These are phyloP conservation scores for Callinectes sapidus DNA, from an alignment of 2,888 invertebrate genomes.

Conservation along the genomic window DNA sequence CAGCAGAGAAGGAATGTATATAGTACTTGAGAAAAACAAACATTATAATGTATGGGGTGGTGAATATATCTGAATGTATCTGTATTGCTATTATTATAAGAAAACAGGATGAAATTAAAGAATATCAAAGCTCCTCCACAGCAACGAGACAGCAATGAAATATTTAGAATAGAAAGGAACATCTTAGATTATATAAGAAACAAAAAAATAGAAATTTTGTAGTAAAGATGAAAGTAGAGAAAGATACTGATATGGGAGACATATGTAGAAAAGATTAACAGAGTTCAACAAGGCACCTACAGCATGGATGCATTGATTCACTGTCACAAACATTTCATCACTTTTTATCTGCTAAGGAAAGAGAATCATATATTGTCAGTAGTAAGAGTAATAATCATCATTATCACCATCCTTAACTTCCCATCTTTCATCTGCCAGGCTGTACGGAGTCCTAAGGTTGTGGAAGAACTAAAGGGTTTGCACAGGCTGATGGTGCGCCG, in stretches of 20 bases:
- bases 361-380: background rate
- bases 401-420: background rate
- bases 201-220: no score
- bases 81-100: background rate
- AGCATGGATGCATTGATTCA: background rate
- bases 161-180: background rate
- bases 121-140: background rate
- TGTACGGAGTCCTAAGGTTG: slow-evolving; percentile 45
- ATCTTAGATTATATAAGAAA: background rate
- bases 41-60: background rate
- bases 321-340: background rate
- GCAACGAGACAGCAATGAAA: background rate
- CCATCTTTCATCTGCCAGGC: slow-evolving; percentile 42
- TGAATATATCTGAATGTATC: background rate
- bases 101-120: background rate
- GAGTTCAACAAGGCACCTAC: no score
- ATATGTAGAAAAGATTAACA: no score
- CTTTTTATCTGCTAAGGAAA: no score
- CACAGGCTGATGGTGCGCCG: slow-evolving; percentile 46
- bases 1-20: background rate
- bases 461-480: slow-evolving; percentile 44
- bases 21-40: background rate
- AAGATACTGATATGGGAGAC: no score
- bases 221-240: no score
- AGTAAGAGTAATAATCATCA: background rate